Evolutionary conservation across 2,113 vertebrate species (phyloP), one percentile per base, ranked within the genome.

Genomic region (Varanus komodoensis): DNA sequence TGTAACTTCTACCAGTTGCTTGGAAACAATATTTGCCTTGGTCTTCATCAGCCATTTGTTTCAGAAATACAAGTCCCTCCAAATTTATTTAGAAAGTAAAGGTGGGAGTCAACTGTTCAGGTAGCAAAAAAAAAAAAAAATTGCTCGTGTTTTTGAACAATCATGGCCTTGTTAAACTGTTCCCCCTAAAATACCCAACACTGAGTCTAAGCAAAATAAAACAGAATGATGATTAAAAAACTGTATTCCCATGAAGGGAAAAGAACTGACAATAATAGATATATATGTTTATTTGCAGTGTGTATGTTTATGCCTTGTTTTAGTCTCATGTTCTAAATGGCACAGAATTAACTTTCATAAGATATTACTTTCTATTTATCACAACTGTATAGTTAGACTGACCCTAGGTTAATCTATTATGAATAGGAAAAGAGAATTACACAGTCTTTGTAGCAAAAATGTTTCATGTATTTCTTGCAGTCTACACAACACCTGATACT

Each of bases 401-500:
- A 48, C 44, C 3, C 27, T 74, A 48, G 17, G 94, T 92, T 91
- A 93, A 90, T 95, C 88, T 86, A 89, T 82, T 44, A 85, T 82
- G 48, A 93, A 89, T 1, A 0, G 1, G 25, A 34, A 69, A 89
- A 75, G 67, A 14, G 1, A 64, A 82, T 85, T 73, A 90, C 87
- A 77, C 23, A 50, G 92, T 89, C 54, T 84, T 23, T 86, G 68
- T 0, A 90, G 75, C 21, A 95, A 83, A 71, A 94, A 83, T n/a
- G 54, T 87, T 91, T 79, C 90, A 91, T 52, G 84, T 82, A 90
- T 71, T 89, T 93, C 79, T 92, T 87, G 84, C 0, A 0, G 87
- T 85, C 84, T 88, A 74, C 29, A 96, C 82, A 94, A 88, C 50
- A 92, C 50, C 38, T 93, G 93, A 86, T 78, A 78, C 79, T 83